phyloP scores from a whole-genome alignment of 2,888 invertebrate species.

The Stomorhina lunata region DNA sequence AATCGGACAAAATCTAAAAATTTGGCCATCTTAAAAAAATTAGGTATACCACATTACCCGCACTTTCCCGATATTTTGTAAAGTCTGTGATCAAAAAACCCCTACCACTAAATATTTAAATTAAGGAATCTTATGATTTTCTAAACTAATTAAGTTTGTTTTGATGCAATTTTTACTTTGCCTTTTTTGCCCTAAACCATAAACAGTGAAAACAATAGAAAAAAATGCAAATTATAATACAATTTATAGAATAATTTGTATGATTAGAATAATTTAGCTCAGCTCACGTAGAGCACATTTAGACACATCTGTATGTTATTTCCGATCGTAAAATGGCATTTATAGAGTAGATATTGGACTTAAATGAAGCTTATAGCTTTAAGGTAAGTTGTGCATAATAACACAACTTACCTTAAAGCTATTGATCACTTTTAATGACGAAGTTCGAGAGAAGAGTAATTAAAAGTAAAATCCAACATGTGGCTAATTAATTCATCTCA shows the following conservation, averaged over 20 bases:
- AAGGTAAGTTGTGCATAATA: background rate
- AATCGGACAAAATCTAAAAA: too few species aligned
- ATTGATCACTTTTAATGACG: conserved; percentile 23
- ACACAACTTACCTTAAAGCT: background rate
- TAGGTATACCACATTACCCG: too few species aligned
- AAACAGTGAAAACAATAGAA: conserved; percentile 6
- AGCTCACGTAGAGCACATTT: background rate
- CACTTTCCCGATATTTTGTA: too few species aligned
- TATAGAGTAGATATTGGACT: background rate
- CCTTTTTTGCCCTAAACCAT: conserved; percentile 1
- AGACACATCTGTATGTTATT: conserved; percentile 39
- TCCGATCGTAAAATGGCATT: conserved; percentile 35
- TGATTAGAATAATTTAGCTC: conserved; percentile 26
- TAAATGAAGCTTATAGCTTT: background rate
- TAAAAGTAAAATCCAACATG: background rate
- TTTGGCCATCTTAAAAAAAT: too few species aligned
- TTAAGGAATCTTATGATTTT: too few species aligned
- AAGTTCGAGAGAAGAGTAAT: conserved; percentile 7
- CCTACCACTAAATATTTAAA: too few species aligned
- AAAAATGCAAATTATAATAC: background rate
- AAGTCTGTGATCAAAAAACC: too few species aligned
- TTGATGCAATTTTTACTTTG: conserved; percentile 18
- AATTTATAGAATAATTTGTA: background rate
- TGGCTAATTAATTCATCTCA: conserved; percentile 2
- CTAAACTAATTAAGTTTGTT: conserved; percentile 6